Base-by-base conservation (phyloP, 2,888 invertebrate genomes). In the Mimas tiliae region DNA sequence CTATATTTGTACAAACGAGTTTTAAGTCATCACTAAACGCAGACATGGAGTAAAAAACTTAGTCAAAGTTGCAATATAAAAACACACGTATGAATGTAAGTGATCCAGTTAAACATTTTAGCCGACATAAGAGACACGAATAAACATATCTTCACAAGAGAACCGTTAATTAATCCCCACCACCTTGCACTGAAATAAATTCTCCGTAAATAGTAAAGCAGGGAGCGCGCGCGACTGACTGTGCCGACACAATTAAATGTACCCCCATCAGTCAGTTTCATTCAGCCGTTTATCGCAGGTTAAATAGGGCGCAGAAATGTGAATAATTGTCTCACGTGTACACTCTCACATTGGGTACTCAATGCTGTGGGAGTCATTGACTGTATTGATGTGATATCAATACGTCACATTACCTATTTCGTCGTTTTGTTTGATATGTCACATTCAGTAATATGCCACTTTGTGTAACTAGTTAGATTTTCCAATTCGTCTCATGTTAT, bases 261-360 rank as follows among this genome's bases (percentile, higher is more conserved):
- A 58, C 42, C 42, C 19, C 42, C 42, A 58, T 58, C 58, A 58
- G 58, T 58, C 42, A 58, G 42, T 62, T 76, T 72, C 72, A 78
- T 77, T 78, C 74, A 79, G 69, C 62, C 62, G 65, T 67, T 12
- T 58, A 55, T 70, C 58, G 65, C 63, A 65, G 68, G 68, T 67
- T 72, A 71, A 79, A 74, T 76, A 72, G 73, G 72, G 70, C 72
- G 69, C 53, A 66, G 72, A 68, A 68, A 42, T 58, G 42, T 58
- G 19, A 12, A 12, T 12, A 50, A 50, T 11, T 9, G 27, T 52
- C 55, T 38, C 11, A 38, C 55, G 38, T 38, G 16, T 16, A 58
- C 33, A 34, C 9, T 16, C 12, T 8, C 16, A 16, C n/a, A 34
- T 8, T 55, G 8, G 11, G n/a, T 0, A n/a, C n/a, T 9, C 9